Conservation (phyloP, 1,140 invertebrate genomes). For the Caenorhabditis briggsae region DNA sequence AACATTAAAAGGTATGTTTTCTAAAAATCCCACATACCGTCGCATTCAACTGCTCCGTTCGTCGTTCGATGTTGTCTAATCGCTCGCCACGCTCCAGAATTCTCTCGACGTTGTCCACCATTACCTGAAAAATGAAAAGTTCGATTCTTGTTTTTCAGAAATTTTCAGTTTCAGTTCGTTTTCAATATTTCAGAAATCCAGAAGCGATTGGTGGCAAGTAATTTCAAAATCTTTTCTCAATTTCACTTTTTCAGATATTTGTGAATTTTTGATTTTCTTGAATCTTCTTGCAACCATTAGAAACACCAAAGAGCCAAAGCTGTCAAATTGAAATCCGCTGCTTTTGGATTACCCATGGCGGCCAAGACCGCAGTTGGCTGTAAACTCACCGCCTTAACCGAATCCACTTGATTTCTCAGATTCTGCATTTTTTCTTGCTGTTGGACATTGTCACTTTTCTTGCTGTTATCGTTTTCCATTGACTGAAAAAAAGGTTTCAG, state of each 20-base stretch:
- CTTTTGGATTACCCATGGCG: too few species aligned
- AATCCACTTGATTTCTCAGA: conserved; percentile 48
- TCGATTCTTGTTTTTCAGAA: not conserved
- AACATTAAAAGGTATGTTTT: too few species aligned
- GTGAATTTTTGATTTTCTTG: too few species aligned
- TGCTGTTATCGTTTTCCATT: conserved; percentile 35
- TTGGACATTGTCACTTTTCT: conserved; percentile 16
- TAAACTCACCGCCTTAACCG: conserved; percentile 19
- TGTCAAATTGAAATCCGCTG: too few species aligned
- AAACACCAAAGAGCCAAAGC: too few species aligned
- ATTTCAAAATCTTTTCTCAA: not conserved
- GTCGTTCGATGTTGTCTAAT: conserved; percentile 49
- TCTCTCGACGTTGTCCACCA: conserved; percentile 45
- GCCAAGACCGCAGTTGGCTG: not conserved
- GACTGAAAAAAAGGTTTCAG: not conserved
- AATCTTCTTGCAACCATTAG: too few species aligned
- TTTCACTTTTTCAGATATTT: not conserved
- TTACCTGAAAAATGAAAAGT: conserved; percentile 18
- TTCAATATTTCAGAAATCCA: too few species aligned
- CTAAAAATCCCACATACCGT: conserved; percentile 2
- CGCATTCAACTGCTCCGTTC: conserved; percentile 43
- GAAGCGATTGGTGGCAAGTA: too few species aligned
- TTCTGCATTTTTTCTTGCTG: conserved; percentile 47
- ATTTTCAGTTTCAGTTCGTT: too few species aligned
- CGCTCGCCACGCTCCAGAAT: conserved; percentile 55